phyloP scores from a whole-genome alignment of 2,888 invertebrate species.

The Drepanosiphum platanoidis region DNA sequence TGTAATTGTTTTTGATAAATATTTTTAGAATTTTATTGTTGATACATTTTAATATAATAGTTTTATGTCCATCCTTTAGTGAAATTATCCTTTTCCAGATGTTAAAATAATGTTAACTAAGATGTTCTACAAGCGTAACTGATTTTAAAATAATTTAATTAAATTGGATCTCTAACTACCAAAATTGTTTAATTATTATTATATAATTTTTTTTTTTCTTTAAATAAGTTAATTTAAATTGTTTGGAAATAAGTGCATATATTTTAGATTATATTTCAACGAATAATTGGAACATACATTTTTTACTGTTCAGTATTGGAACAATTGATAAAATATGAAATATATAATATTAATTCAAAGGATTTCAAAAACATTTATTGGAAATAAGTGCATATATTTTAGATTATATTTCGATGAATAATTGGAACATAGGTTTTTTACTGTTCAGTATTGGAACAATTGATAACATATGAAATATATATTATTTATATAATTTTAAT shows the following conservation, averaged over 20 bases:
- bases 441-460: neutral
- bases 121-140: neutral
- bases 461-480: neutral
- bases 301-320: neutral
- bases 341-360: neutral
- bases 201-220: constrained; percentile 3
- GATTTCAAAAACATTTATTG: neutral
- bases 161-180: neutral
- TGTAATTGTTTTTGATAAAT: constrained; percentile 34
- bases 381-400: constrained; percentile 2
- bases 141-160: neutral
- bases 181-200: constrained; percentile 5
- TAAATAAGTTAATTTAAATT: neutral
- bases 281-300: neutral
- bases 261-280: constrained; percentile 23
- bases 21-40: constrained; percentile 16
- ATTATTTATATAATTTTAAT: too few relatives aligned
- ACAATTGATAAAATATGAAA: neutral
- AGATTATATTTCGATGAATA: constrained; percentile 10
- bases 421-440: neutral
- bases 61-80: constrained; percentile 13
- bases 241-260: neutral
- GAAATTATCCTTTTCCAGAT: constrained; percentile 27
- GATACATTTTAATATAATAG: constrained; percentile 11
- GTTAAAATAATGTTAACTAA: constrained; percentile 6